Evolutionary conservation across 2,113 vertebrate species (phyloP), one percentile per base, ranked within the genome.

Genomic region (Xyliphius kryptos): DNA sequence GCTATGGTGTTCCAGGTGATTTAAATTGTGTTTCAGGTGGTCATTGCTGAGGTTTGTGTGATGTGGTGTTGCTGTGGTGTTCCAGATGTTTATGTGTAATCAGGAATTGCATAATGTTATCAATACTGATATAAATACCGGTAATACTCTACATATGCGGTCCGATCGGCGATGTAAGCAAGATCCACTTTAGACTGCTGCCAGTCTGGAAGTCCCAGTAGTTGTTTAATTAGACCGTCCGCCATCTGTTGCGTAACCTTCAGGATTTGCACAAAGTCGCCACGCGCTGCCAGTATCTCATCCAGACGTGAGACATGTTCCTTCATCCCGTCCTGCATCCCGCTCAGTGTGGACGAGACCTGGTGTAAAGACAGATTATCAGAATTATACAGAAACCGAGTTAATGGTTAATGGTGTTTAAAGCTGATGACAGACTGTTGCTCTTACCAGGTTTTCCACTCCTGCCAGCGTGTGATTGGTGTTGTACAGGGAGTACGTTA

Each of bases 401-500:
- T 49, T 15, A 3, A 55, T 17, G 36, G 8, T 16, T 2, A 36
- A 54, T 37, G 32, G 5, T 14, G 58, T 14, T 19, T 15, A 22
- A 2, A 1, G 13, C 6, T 32, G 26, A 32, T 32, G 56, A 17
- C 21, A 50, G 40, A 9, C 12, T 44, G 15, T 36, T 56, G 6
- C 21, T 80, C 89, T 81, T 87, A 98, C 96, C 95, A 99, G 85
- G 0, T 76, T 79, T 54, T 97, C 89, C n/a, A 95, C 88, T 21
- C 88, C 89, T 0, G 86, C 88, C 67, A 99, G 84, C 0, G 94
- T 97, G 79, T 92, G 91, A 82, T 98, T 97, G 57, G 89, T 92
- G 0, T 92, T 91, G 79, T 94, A 91, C 75, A 99, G 69, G 78
- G 93, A 91, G 60, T 95, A 95, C 77, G 93, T 91, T 77, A 99